Percentiles rank a stretch among this genome's conserved stretches.
These are phyloP conservation scores for Rutilus rutilus DNA, from an alignment of 2,113 vertebrate genomes.

Conservation along the genomic window DNA sequence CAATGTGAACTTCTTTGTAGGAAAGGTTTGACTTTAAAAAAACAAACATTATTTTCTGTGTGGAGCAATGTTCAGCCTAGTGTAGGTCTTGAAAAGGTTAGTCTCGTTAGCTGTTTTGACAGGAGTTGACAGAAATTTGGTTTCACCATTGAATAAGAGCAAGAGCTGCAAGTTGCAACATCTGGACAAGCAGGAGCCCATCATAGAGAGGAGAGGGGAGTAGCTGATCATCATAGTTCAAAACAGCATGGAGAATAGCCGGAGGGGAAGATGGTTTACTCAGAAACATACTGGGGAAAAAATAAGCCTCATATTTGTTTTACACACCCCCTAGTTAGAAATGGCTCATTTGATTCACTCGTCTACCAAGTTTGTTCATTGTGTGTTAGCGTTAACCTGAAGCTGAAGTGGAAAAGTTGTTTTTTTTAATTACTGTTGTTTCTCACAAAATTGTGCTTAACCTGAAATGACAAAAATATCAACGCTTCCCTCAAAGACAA, in stretches of 20 bases:
- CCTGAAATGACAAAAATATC: constrained; percentile 22
- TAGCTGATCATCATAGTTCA: background rate
- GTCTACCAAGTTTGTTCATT: background rate
- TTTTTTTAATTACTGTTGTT: constrained; percentile 35
- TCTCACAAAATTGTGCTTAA: background rate
- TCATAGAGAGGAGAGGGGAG: background rate
- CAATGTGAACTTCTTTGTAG: too few species aligned
- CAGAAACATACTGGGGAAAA: background rate
- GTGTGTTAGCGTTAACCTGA: background rate
- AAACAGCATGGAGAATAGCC: constrained; percentile 21
- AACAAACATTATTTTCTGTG: background rate
- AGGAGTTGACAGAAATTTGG: background rate
- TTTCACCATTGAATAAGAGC: background rate
- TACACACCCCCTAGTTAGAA: background rate
- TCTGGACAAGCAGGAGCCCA: background rate
- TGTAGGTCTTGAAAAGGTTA: background rate
- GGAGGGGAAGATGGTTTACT: constrained; percentile 7
- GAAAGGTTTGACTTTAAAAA: too few species aligned
- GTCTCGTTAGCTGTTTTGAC: background rate
- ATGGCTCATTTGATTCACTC: background rate
- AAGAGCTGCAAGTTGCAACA: background rate
- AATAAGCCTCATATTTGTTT: constrained; percentile 24
- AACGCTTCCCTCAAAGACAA: background rate
- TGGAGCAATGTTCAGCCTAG: background rate
- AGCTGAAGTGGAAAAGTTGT: background rate